Percentiles rank a stretch among this genome's conserved stretches.
phyloP scores from a whole-genome alignment of 2,113 vertebrate species.

The Microtus oregoni region DNA sequence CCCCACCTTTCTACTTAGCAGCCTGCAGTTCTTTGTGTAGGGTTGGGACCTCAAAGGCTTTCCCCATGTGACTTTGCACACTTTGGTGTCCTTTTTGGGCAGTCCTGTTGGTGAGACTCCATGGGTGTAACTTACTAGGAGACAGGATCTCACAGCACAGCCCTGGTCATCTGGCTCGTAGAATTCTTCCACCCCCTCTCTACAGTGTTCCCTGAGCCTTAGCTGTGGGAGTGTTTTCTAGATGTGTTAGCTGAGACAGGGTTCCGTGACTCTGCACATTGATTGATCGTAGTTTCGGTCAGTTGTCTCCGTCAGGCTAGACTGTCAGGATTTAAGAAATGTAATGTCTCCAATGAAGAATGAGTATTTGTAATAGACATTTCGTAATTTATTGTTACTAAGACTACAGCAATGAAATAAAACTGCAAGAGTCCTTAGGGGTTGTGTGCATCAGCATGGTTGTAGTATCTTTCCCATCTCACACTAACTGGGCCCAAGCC shows the following conservation, averaged over 20 bases:
- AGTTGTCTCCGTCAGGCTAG: conserved; percentile 6
- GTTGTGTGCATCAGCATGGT: neutral
- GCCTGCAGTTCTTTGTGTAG: neutral
- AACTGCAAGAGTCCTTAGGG: neutral
- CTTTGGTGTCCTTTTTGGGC: neutral
- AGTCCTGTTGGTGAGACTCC: neutral
- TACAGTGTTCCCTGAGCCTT: no score
- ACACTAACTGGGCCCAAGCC: neutral
- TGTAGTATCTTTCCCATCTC: neutral
- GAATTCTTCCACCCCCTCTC: no score
- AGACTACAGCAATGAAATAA: neutral
- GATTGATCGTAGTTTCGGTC: neutral
- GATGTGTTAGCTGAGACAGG: neutral
- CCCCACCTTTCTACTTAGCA: neutral
- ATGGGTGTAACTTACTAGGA: no score
- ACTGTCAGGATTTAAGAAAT: conserved; percentile 26
- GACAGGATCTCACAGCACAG: no score
- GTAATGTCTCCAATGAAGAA: neutral
- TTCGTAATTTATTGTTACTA: conserved; percentile 32
- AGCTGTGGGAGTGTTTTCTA: neutral
- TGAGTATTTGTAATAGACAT: neutral
- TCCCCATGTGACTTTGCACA: neutral
- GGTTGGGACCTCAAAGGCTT: neutral
- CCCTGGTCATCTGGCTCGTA: no score
- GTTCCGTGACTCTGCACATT: neutral